Evolutionary conservation across 2,888 invertebrate species (phyloP).

Genomic region (Eledone cirrhosa): DNA sequence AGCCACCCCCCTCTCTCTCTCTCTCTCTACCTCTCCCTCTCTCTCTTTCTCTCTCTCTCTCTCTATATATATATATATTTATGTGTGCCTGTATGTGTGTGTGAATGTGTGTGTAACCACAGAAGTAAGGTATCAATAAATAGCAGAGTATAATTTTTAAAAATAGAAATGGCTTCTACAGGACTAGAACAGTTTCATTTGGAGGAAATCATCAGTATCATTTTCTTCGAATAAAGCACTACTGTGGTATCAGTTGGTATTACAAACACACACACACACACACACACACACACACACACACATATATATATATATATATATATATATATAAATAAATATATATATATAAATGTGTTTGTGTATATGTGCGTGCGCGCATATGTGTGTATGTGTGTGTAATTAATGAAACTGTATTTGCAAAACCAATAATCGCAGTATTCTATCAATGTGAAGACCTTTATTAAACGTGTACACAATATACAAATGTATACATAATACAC

Average conservation of each 20-base stretch:
- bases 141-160: too few species aligned
- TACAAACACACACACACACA: not conserved
- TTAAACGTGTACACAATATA: too few species aligned
- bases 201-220: not conserved
- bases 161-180: too few species aligned
- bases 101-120: too few species aligned
- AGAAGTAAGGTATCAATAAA: too few species aligned
- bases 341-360: not conserved
- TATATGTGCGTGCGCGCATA: too few species aligned
- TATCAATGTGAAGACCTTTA: too few species aligned
- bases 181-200: not conserved
- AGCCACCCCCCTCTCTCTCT: not conserved
- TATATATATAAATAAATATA: not conserved
- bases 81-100: not conserved
- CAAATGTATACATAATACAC: too few species aligned
- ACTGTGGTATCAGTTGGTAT: not conserved
- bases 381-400: not conserved
- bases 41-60: not conserved
- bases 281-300: not conserved
- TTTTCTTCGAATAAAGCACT: not conserved
- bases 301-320: not conserved
- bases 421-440: too few species aligned
- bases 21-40: constrained; percentile 21
- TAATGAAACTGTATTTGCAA: too few species aligned
- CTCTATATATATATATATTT: not conserved